Conservation (phyloP, 2,797 vertebrate species). For the Lithobates sylvaticus region DNA sequence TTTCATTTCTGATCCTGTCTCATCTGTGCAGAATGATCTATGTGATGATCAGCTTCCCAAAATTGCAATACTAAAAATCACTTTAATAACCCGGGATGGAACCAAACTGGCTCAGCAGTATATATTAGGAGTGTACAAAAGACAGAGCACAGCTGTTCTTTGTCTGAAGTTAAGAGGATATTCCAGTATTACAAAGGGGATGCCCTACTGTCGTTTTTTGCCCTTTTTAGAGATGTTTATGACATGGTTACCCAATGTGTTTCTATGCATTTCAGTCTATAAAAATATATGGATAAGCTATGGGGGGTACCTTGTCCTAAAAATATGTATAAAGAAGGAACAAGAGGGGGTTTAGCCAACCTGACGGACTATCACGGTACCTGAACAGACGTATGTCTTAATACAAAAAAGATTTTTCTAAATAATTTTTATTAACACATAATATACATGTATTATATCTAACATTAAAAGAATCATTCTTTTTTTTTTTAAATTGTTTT, state of each 20-base stretch:
- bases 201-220: not conserved
- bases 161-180: slow-evolving; percentile 36
- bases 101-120: slow-evolving; percentile 12
- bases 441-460: no score
- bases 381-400: no score
- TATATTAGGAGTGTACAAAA: slow-evolving; percentile 37
- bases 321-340: no score
- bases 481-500: no score
- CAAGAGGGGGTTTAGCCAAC: no score
- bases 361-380: no score
- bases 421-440: no score
- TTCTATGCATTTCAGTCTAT: not conserved
- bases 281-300: no score
- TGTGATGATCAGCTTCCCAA: not conserved
- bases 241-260: not conserved
- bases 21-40: not conserved
- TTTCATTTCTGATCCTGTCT: not conserved
- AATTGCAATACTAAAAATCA: not conserved
- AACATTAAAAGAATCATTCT: no score
- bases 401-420: no score
- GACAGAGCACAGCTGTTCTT: slow-evolving; percentile 43
- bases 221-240: slow-evolving; percentile 1
- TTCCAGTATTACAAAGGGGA: slow-evolving; percentile 13
- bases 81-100: slow-evolving; percentile 10
- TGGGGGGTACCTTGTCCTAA: no score